Evolutionary conservation across 1,140 invertebrate species (phyloP), one percentile per base, ranked within the genome.

Genomic region (Oryctes rhinoceros): DNA sequence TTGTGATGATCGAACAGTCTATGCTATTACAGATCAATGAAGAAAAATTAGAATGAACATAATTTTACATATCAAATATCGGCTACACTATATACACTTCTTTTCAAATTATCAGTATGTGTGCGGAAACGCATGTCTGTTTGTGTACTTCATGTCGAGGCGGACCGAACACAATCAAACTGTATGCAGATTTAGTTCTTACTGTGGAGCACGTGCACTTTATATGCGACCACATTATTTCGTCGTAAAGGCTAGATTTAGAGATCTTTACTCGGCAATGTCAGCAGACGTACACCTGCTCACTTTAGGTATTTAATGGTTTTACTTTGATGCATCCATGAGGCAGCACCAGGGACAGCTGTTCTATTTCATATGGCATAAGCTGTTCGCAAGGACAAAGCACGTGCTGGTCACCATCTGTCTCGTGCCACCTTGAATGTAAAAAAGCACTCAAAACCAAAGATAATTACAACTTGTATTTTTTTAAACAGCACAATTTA

Each of bases 351-450:
- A 71, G 65, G 24, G 20, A 35, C 65, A 71, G 65, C 65, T 71
- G 65, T 71, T 71, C 53, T 59, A 18, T 15, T 4, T 59, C 5
- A 15, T 59, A 4, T 11, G n/a, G 49, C 4, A 18, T 6, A 59
- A 18, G 18, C 53, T 24, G 65, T 71, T 24, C 37, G 24, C 35
- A 35, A 71, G 65, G 65, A 71, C 65, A 71, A 71, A 71, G 65
- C 65, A 71, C 65, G 65, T 71, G 65, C 65, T 71, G 15, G 65
- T 24, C 5, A 35, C 65, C 65, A 71, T 71, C 65, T 71, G 65
- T 71, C 65, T 71, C 65, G 65, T 71, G 65, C 65, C 65, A 71
- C 65, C 65, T 71, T 71, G 65, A 71, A 71, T 71, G 24, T 30
- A 71, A 71, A 71, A 30, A 71, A 71, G 65, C 24, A 59, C 53